Conservation (phyloP, 1,140 invertebrate genomes). For the Drosophila willistoni region DNA sequence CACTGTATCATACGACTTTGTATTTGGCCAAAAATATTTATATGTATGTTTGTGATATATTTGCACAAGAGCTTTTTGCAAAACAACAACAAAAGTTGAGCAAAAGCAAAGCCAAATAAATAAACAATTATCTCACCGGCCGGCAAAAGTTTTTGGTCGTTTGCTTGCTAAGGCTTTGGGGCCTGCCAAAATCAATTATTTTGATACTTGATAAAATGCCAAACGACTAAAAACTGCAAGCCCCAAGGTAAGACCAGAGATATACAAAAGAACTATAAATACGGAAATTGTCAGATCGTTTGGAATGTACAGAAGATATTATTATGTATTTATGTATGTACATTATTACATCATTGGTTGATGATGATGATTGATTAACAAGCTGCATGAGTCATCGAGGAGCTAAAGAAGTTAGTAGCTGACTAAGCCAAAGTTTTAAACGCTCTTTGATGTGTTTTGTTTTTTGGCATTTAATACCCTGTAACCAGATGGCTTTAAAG, state of each 20-base stretch:
- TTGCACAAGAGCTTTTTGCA: constrained; percentile 22
- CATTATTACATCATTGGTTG: constrained; percentile 54
- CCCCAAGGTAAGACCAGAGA: too few species aligned
- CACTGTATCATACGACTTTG: neutral
- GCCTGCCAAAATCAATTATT: constrained; percentile 28
- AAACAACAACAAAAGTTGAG: constrained; percentile 4
- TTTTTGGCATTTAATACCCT: constrained; percentile 10
- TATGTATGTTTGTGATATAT: constrained; percentile 5
- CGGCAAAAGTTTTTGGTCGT: constrained; percentile 28
- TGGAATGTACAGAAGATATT: constrained; percentile 18
- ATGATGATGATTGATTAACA: constrained; percentile 39
- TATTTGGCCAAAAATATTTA: constrained; percentile 1
- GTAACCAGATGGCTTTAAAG: neutral
- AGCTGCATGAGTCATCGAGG: neutral
- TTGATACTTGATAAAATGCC: constrained; percentile 54
- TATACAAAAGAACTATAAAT: constrained; percentile 5
- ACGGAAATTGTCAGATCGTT: constrained; percentile 28
- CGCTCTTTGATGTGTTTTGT: neutral
- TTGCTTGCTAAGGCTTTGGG: neutral
- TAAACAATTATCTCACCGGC: constrained; percentile 41
- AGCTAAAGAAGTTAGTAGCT: constrained; percentile 2
- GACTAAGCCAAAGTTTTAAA: constrained; percentile 2
- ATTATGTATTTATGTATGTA: neutral
- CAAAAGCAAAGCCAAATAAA: constrained; percentile 18
- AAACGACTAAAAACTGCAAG: neutral